A percentile compares a stretch with the other conserved stretches of the same genome.
Evolutionary conservation across 1,140 invertebrate species (phyloP).

Genomic region (Grapholita molesta): DNA sequence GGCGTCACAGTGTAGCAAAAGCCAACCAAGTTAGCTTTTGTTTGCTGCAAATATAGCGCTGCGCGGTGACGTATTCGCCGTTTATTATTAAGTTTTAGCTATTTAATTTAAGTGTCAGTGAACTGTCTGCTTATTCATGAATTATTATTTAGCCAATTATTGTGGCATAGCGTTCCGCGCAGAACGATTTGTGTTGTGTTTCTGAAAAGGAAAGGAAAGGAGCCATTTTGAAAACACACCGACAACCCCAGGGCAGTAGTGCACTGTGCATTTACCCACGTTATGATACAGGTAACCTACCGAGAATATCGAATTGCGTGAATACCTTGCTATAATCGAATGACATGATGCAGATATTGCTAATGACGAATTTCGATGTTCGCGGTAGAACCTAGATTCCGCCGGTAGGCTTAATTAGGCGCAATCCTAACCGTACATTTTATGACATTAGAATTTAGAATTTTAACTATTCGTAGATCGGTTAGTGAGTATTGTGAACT

Average conservation of each 20-base stretch:
- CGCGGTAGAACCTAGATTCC: no score
- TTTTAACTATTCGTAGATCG: slow-evolving; percentile 53
- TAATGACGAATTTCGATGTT: no score
- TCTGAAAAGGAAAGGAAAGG: slow-evolving; percentile 83
- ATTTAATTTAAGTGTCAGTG: slow-evolving; percentile 36
- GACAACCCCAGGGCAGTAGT: slow-evolving; percentile 71
- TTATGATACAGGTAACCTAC: no score
- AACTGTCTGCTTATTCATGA: slow-evolving; percentile 41
- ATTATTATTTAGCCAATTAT: slow-evolving; percentile 38
- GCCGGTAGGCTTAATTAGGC: slow-evolving; percentile 45
- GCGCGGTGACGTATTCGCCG: slow-evolving; percentile 31
- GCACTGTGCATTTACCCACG: slow-evolving; percentile 65
- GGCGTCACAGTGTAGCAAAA: slow-evolving; percentile 62
- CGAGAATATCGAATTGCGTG: no score
- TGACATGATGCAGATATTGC: no score
- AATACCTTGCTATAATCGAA: no score
- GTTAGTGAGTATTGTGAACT: slow-evolving; percentile 56
- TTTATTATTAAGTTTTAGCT: slow-evolving; percentile 25
- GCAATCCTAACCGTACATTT: slow-evolving; percentile 48
- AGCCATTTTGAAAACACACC: slow-evolving; percentile 85
- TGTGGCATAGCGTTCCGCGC: slow-evolving; percentile 41
- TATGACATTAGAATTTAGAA: slow-evolving; percentile 57
- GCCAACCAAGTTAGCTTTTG: slow-evolving; percentile 25
- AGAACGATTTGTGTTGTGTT: slow-evolving; percentile 83
- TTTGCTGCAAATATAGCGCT: slow-evolving; percentile 64